Base-by-base conservation (phyloP, 2,888 invertebrate genomes). In the Linnaemya tessellans region DNA sequence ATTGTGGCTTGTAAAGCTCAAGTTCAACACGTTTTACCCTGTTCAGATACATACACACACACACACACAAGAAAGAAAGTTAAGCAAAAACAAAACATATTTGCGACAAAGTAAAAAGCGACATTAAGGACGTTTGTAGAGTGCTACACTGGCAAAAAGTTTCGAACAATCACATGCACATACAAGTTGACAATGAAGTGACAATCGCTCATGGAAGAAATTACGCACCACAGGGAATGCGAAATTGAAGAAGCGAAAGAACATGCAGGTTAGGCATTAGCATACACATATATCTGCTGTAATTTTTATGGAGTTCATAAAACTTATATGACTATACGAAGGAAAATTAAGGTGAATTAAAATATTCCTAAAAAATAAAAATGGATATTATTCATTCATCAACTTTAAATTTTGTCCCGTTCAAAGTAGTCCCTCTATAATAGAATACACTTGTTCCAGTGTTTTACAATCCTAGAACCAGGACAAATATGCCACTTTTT, bases 131-230 rank as follows among this genome's bases (percentile, higher is more conserved):
- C 65, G 51, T 58, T 80, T 58, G 71, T 46, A 80, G 74, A 70
- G 54, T 64, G 75, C 73, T 60, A 75, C 73, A 62, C 22, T 78
- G 64, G 58, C 35, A 75, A 70, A 80, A 71, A 85, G 78, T 74
- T 74, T 46, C 20, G 74, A 79, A 60, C 58, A 81, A 68, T 65
- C 49, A 25, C 15, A 10, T 49, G 49, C 56, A 73, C 80, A 60
- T 51, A 75, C 46, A 54, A 85, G 54, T 75, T 71, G 82, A 85
- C 79, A 80, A 82, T 80, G 75, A 80, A 79, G 64, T 82, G 84
- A 82, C 79, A 82, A 49, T 65, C 49, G 49, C 51, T 81, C 75
- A 60, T 20, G 38, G n/a, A 62, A 46, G 41, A 60, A 75, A 75
- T 49, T 79, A 80, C 75, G 65, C 75, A 67, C 75, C 51, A 49